Conservation (phyloP, 1,140 invertebrate genomes). For the Tetramorium simillimum region DNA sequence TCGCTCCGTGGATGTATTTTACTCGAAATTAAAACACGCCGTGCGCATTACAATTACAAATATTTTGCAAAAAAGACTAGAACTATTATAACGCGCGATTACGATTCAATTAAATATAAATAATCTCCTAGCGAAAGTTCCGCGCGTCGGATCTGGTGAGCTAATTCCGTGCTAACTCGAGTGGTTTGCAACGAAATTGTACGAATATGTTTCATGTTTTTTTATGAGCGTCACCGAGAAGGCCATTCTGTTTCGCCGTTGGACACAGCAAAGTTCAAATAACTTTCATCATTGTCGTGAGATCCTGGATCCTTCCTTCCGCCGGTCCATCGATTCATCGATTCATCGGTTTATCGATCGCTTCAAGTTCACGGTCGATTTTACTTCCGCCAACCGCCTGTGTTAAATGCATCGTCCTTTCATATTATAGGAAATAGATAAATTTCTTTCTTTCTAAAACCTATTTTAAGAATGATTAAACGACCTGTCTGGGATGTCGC, state of each 20-base stretch:
- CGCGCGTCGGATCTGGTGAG: neutral
- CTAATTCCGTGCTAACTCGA: neutral
- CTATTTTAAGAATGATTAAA: constrained; percentile 21
- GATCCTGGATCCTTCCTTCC: neutral
- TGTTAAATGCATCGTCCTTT: neutral
- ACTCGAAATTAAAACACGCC: neutral
- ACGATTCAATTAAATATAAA: constrained; percentile 8
- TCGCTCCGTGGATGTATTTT: neutral
- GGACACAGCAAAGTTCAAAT: constrained; percentile 19
- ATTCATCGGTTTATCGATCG: constrained; percentile 25
- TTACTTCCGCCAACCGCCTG: neutral
- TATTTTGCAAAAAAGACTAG: constrained; percentile 36
- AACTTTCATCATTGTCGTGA: neutral
- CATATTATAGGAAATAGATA: neutral
- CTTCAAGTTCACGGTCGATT: constrained; percentile 5
- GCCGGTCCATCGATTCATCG: neutral
- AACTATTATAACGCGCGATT: constrained; percentile 23
- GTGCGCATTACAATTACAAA: neutral
- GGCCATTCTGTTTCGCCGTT: neutral
- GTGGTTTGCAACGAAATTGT: neutral
- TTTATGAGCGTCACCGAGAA: constrained; percentile 4
- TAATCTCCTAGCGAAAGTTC: neutral
- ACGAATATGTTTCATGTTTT: neutral
- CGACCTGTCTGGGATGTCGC: constrained; percentile 51
- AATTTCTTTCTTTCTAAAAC: neutral